Percentiles rank a stretch among this genome's conserved stretches.
These are phyloP conservation scores for Drosophila repleta DNA, from an alignment of 1,140 invertebrate genomes.

Conservation along the genomic window DNA sequence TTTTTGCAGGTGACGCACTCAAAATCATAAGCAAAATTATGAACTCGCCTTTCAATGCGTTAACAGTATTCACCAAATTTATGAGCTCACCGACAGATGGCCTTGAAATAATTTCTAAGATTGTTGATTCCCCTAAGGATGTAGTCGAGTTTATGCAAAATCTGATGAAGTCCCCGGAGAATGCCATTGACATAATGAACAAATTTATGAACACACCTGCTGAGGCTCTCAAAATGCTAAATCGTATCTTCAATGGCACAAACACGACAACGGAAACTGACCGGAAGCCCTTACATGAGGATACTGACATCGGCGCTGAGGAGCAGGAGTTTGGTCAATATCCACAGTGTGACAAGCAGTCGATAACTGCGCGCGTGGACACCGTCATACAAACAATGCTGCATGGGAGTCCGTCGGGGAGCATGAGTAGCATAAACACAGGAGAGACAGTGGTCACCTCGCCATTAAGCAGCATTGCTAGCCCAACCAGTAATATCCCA, in stretches of 20 bases:
- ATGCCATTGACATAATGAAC: slow-evolving; percentile 82
- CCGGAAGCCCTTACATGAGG: slow-evolving; percentile 17
- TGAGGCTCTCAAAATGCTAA: slow-evolving; percentile 77
- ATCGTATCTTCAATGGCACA: slow-evolving; percentile 76
- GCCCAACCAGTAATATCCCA: slow-evolving; percentile 38
- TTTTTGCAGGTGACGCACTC: slow-evolving; percentile 71
- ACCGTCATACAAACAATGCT: slow-evolving; percentile 72
- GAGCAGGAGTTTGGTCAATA: slow-evolving; percentile 13
- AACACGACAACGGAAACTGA: slow-evolving; percentile 46
- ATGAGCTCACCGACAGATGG: slow-evolving; percentile 83
- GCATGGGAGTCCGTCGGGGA: slow-evolving; percentile 39
- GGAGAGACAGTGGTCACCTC: slow-evolving; percentile 39
- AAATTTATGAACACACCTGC: slow-evolving; percentile 83
- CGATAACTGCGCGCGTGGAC: slow-evolving; percentile 39
- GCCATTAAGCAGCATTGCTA: slow-evolving; percentile 42
- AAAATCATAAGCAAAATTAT: slow-evolving; percentile 84
- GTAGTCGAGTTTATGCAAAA: slow-evolving; percentile 82
- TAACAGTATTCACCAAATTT: slow-evolving; percentile 84
- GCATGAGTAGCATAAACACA: slow-evolving; percentile 19
- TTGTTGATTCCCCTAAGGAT: slow-evolving; percentile 81
- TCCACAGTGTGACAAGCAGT: slow-evolving; percentile 24
- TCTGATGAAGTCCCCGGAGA: slow-evolving; percentile 80
- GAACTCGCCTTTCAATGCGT: slow-evolving; percentile 83
- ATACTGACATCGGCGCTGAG: slow-evolving; percentile 15
- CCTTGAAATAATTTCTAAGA: slow-evolving; percentile 82